Percentiles rank a stretch among this genome's conserved stretches.
phyloP scores from a whole-genome alignment of 2,888 invertebrate genomes.

The Megamerina dolium region DNA sequence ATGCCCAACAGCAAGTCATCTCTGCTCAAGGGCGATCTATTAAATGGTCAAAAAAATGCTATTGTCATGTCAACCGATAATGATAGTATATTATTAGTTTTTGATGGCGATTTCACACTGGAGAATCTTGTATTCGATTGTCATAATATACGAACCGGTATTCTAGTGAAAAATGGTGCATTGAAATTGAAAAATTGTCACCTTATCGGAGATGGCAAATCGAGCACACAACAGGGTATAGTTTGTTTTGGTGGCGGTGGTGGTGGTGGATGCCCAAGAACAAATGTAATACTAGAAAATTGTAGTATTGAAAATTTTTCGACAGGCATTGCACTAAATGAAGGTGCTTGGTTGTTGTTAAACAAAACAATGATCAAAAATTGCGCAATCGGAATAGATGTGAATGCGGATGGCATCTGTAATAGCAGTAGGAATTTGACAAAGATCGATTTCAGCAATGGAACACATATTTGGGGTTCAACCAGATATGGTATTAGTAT shows the following conservation, averaged over 20 bases:
- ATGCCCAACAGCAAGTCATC: background rate
- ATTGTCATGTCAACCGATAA: conserved; percentile 49
- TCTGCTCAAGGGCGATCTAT: conserved; percentile 2
- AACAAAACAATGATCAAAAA: conserved; percentile 33
- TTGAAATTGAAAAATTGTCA: conserved; percentile 52
- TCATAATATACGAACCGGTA: conserved; percentile 51
- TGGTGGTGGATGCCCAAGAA: too few species aligned
- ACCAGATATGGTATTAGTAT: conserved; percentile 52
- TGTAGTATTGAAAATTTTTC: conserved; percentile 53
- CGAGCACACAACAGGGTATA: conserved; percentile 54
- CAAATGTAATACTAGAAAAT: conserved; percentile 48
- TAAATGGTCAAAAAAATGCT: conserved; percentile 26
- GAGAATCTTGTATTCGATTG: conserved; percentile 55
- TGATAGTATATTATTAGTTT: conserved; percentile 54
- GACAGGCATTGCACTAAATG: conserved; percentile 52
- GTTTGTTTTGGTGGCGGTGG: conserved; percentile 46
- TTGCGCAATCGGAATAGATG: conserved; percentile 37
- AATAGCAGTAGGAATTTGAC: too few species aligned
- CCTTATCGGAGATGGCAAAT: conserved; percentile 51
- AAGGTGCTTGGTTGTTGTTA: conserved; percentile 38
- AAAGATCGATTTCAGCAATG: too few species aligned
- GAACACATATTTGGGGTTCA: conserved; percentile 48
- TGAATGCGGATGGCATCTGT: too few species aligned
- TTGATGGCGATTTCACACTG: conserved; percentile 51
- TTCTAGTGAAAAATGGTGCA: conserved; percentile 52